Evolutionary conservation across 2,797 vertebrate genomes (phyloP).

Genomic region (Gadopsis bispinosus): DNA sequence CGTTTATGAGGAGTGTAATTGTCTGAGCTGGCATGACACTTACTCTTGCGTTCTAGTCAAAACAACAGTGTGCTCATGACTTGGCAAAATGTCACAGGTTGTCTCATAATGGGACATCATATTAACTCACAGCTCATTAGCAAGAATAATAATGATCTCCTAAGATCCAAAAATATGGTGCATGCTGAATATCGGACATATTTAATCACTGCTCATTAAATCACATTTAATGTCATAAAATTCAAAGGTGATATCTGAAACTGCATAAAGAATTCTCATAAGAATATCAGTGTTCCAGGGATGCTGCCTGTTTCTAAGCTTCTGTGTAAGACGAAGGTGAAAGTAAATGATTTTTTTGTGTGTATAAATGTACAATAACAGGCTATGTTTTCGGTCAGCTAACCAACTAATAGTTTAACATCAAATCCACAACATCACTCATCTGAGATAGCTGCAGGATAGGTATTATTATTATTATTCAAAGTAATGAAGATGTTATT

Average conservation of each 20-base stretch:
- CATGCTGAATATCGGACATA: neutral
- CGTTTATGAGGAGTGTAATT: neutral
- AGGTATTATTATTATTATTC: neutral
- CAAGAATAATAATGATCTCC: slow-evolving; percentile 1
- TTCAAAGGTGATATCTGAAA: neutral
- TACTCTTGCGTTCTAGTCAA: slow-evolving; percentile 20
- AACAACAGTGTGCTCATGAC: slow-evolving; percentile 26
- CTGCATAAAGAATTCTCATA: neutral
- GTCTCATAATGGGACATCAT: slow-evolving; percentile 17
- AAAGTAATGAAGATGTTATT: neutral
- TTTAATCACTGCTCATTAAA: slow-evolving; percentile 1
- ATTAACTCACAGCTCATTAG: slow-evolving; percentile 38
- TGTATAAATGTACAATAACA: neutral
- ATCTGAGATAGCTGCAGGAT: neutral
- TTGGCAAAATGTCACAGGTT: slow-evolving; percentile 30
- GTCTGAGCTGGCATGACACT: slow-evolving; percentile 22
- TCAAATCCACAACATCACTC: neutral
- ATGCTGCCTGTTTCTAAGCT: neutral
- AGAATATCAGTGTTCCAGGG: neutral
- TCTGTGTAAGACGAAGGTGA: neutral
- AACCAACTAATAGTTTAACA: neutral
- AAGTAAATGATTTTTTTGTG: neutral
- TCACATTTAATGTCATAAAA: neutral
- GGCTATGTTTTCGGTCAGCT: neutral
- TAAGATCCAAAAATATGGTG: neutral